Conservation (phyloP, 92 coral and sea anemone genomes). For the Pocillopora meandrina region DNA sequence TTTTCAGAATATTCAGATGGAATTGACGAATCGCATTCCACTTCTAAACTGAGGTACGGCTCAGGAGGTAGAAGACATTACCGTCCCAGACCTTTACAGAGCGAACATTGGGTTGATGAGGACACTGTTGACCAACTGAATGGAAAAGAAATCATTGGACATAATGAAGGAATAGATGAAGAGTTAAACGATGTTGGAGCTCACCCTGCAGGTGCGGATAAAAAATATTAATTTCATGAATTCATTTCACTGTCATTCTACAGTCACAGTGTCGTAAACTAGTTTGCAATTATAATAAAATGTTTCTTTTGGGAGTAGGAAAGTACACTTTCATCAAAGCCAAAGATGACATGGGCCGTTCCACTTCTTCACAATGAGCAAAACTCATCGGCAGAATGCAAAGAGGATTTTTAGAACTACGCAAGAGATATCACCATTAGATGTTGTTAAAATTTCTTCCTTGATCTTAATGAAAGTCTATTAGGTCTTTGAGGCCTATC, state of each 20-base stretch:
- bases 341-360: no score
- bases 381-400: no score
- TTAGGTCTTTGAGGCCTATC: no score
- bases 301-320: no score
- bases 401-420: no score
- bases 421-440: no score
- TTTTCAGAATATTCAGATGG: neutral
- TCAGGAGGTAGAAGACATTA: conserved; percentile 17
- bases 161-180: conserved; percentile 19
- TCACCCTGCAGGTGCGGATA: conserved; percentile 30
- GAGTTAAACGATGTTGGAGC: conserved; percentile 9
- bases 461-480: no score
- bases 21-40: neutral
- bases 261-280: neutral
- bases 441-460: no score
- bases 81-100: conserved; percentile 21
- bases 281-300: no score
- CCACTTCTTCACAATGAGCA: no score
- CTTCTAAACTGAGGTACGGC: conserved; percentile 21
- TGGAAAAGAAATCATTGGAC: conserved; percentile 40
- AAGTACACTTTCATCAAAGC: no score
- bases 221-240: neutral
- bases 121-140: conserved; percentile 7
- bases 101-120: conserved; percentile 28
- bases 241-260: neutral